Percentiles rank a stretch among this genome's conserved stretches.
phyloP scores from a whole-genome alignment of 1,140 invertebrate species.

The Sycobia sp. region DNA sequence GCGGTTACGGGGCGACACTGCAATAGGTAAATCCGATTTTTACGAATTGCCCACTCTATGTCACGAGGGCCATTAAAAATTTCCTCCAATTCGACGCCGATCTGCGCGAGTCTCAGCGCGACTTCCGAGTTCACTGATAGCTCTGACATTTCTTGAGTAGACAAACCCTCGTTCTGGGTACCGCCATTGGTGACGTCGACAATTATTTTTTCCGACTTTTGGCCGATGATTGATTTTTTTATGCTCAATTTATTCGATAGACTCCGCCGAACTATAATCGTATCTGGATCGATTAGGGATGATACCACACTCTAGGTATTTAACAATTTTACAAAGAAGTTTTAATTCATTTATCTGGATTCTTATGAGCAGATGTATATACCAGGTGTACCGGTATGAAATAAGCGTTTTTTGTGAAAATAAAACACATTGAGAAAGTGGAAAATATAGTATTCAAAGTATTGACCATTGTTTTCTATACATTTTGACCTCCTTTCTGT shows the following conservation, averaged over 20 bases:
- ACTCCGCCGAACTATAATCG: constrained; percentile 65
- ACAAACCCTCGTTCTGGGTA: constrained; percentile 42
- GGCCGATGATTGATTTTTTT: constrained; percentile 61
- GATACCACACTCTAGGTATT: constrained; percentile 83
- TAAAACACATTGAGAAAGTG: no score
- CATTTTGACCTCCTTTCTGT: no score
- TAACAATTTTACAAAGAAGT: no score
- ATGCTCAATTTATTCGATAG: constrained; percentile 61
- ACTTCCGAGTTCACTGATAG: constrained; percentile 63
- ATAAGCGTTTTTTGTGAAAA: no score
- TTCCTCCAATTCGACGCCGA: constrained; percentile 68
- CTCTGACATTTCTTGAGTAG: constrained; percentile 49
- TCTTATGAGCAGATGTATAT: no score
- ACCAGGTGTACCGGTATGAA: no score
- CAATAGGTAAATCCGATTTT: constrained; percentile 67
- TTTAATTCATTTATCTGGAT: no score
- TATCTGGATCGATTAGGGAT: constrained; percentile 75
- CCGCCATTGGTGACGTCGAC: constrained; percentile 50
- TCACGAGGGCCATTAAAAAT: constrained; percentile 72
- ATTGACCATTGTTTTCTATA: no score
- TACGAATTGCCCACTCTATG: constrained; percentile 74
- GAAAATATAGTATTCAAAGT: no score
- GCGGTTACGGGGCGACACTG: constrained; percentile 78
- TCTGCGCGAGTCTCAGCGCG: constrained; percentile 61
- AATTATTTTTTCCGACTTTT: constrained; percentile 65